Conservation (phyloP, 2,113 vertebrate genomes). For the Archocentrus centrarchus region DNA sequence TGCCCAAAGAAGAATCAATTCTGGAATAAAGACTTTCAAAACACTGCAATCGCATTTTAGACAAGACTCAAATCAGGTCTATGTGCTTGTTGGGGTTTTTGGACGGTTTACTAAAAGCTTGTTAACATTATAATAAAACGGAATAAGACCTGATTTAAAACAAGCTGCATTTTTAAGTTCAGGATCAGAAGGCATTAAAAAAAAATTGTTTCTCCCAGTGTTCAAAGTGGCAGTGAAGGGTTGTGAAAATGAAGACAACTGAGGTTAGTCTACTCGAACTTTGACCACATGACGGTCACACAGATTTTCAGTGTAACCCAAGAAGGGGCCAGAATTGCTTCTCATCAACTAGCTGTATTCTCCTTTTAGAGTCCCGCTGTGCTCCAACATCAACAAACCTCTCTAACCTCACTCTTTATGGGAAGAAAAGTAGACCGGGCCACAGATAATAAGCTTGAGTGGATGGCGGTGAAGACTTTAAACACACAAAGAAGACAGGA, state of each 20-base stretch:
- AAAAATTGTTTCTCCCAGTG: neutral
- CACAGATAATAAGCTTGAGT: slow-evolving; percentile 29
- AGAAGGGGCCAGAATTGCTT: neutral
- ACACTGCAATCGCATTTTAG: neutral
- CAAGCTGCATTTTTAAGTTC: neutral
- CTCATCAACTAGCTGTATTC: slow-evolving; percentile 13
- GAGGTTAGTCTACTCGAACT: slow-evolving; percentile 8
- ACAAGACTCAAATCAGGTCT: neutral
- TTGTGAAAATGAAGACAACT: slow-evolving; percentile 21
- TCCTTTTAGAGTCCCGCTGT: slow-evolving; percentile 9
- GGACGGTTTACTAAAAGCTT: neutral
- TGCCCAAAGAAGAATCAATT: neutral
- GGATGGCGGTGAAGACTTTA: slow-evolving; percentile 26
- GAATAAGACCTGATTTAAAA: neutral
- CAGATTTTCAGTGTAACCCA: slow-evolving; percentile 2
- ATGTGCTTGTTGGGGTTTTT: neutral
- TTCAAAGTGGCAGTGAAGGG: neutral
- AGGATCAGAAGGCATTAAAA: neutral
- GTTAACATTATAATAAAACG: neutral
- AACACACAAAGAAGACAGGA: slow-evolving; percentile 16
- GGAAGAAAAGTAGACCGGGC: slow-evolving; percentile 32
- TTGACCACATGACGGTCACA: slow-evolving; percentile 22
- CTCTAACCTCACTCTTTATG: slow-evolving; percentile 44
- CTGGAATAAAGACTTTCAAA: neutral
- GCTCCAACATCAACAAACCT: slow-evolving; percentile 61